Evolutionary conservation across 2,113 vertebrate species (phyloP), one percentile per base, ranked within the genome.

Genomic region (Elanus axillaris): DNA sequence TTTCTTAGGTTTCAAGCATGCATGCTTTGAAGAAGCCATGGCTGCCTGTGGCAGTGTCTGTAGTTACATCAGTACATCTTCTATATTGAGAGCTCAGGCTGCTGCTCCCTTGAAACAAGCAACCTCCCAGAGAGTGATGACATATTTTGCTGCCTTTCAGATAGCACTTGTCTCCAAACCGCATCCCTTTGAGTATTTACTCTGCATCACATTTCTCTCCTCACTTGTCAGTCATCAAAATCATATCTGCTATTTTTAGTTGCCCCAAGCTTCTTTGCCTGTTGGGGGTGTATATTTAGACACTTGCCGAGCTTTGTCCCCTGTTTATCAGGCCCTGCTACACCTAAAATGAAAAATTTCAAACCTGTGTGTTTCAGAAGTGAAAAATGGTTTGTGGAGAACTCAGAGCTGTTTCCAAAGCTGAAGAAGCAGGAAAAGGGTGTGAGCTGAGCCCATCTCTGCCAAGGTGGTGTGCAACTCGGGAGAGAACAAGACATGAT

Each of bases 401-500:
- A 22, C 38, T 71, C 7, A 0, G 85, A 86, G 59, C 66, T 76
- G 26, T 55, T 91, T 63, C 36, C 9, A 20, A 66, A 94, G 76
- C 90, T 76, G 74, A 71, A 74, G 67, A 48, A 56, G 73, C 47
- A 88, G 79, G 13, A 72, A 32, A 43, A 47, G 56, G 13, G 36
- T 1, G 0, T 18, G 63, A 53, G 38, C 27, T 7, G 73, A 92
- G 75, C 52, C 85, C 21, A 1, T 38, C 64, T 84, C 48, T 86
- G 60, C 64, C 0, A 0, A 76, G 56, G 34, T 5, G 3, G 2
- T 27, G 9, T 62, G 56, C 0, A 0, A 22, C 32, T 78, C 15
- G 4, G 62, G 66, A 72, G 42, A 25, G 63, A 83, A 3, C 3
- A 4, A 60, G 78, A 34, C 8, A 1, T 45, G 56, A 64, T 45